Evolutionary conservation across 2,113 vertebrate species (phyloP).

Genomic region (Perca flavescens): DNA sequence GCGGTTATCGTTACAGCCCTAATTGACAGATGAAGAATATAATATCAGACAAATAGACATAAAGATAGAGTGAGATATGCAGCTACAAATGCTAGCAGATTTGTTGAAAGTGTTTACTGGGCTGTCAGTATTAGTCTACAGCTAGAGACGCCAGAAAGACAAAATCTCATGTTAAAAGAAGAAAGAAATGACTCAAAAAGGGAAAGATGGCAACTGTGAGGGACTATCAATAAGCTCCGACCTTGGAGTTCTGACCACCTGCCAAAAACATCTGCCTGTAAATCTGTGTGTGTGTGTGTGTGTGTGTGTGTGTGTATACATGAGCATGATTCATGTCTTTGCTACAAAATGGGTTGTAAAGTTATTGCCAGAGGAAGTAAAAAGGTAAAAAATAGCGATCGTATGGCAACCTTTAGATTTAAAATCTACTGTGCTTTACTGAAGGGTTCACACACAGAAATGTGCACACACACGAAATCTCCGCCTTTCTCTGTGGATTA

Average conservation of each 20-base stretch:
- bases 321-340: slow-evolving; percentile 62
- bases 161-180: slow-evolving; percentile 35
- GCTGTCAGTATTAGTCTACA: slow-evolving; percentile 35
- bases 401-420: slow-evolving; percentile 74
- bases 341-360: slow-evolving; percentile 62
- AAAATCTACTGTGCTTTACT: slow-evolving; percentile 56
- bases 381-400: slow-evolving; percentile 64
- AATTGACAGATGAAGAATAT: slow-evolving; percentile 16
- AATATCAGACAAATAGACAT: slow-evolving; percentile 29
- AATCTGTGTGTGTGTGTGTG: slow-evolving; percentile 47
- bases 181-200: slow-evolving; percentile 25
- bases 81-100: slow-evolving; percentile 46
- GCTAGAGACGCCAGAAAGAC: slow-evolving; percentile 28
- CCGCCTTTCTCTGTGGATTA: slow-evolving; percentile 56
- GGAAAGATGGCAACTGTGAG: slow-evolving; percentile 31
- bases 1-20: too few species aligned
- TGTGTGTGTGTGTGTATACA: slow-evolving; percentile 2
- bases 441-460: slow-evolving; percentile 23
- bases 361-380: slow-evolving; percentile 65
- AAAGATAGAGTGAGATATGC: slow-evolving; percentile 34
- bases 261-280: slow-evolving; percentile 73
- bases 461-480: slow-evolving; percentile 5
- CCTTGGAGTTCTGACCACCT: slow-evolving; percentile 70
- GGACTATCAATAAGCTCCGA: slow-evolving; percentile 67
- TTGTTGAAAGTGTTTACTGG: slow-evolving; percentile 32